Percentiles rank a stretch among this genome's conserved stretches.
Evolutionary conservation across 2,888 invertebrate genomes (phyloP).

Genomic region (Anagyrus pseudococci): DNA sequence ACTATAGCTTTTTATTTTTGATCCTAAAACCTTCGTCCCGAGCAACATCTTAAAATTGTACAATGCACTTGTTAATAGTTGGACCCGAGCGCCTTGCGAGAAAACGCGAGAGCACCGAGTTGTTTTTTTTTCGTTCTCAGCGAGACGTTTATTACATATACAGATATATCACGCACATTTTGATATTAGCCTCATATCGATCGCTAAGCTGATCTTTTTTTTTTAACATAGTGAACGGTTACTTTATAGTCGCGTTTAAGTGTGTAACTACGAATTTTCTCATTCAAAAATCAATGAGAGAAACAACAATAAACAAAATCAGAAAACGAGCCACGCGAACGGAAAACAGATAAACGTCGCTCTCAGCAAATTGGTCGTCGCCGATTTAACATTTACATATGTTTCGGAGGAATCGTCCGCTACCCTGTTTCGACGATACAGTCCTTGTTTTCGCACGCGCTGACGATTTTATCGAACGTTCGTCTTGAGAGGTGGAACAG

Average conservation of each 20-base stretch:
- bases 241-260: background rate
- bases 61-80: constrained; percentile 20
- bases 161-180: constrained; percentile 24
- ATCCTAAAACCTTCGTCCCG: background rate
- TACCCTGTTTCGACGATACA: constrained; percentile 26
- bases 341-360: background rate
- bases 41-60: constrained; percentile 10
- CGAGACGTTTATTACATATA: constrained; percentile 2
- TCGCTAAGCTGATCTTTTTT: background rate
- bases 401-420: constrained; percentile 22
- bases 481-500: background rate
- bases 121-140: background rate
- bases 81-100: no score
- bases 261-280: background rate
- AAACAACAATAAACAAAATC: background rate
- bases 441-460: no score
- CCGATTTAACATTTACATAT: background rate
- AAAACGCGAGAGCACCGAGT: no score
- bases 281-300: background rate
- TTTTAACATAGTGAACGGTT: background rate
- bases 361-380: constrained; percentile 14
- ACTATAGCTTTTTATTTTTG: background rate
- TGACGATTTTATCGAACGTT: constrained; percentile 17
- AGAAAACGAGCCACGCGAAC: background rate
- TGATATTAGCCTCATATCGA: constrained; percentile 2